These are phyloP conservation scores for Hirtodrosophila alboralis DNA, from an alignment of 2,888 invertebrate species.

Conservation along the genomic window DNA sequence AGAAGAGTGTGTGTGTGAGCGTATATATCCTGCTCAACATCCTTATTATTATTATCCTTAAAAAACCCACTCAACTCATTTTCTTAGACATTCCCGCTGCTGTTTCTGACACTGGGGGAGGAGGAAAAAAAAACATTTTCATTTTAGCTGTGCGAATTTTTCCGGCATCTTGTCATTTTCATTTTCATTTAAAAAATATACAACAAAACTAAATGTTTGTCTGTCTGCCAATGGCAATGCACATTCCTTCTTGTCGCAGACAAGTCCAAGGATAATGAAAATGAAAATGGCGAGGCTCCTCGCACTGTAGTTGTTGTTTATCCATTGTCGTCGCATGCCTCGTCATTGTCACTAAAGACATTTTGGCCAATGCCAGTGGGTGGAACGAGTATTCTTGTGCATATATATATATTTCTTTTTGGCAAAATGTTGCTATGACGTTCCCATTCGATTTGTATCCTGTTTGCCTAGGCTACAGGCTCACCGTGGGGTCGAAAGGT, in stretches of 20 bases:
- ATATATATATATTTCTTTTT: slow-evolving; percentile 6
- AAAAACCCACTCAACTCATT: slow-evolving; percentile 3
- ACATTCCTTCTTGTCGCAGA: slow-evolving; percentile 27
- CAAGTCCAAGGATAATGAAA: slow-evolving; percentile 72
- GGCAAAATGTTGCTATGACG: background rate
- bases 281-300: slow-evolving; percentile 47
- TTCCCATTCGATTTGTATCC: background rate
- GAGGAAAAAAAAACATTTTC: slow-evolving; percentile 60
- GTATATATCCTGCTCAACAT: slow-evolving; percentile 18
- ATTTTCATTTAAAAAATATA: slow-evolving; percentile 55
- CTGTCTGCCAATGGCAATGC: slow-evolving; percentile 11
- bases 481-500: background rate
- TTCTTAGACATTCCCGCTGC: slow-evolving; percentile 2
- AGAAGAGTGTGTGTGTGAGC: slow-evolving; percentile 14
- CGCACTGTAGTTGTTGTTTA: slow-evolving; percentile 24
- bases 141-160: slow-evolving; percentile 45
- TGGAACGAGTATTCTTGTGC: slow-evolving; percentile 27
- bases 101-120: slow-evolving; percentile 50
- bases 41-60: slow-evolving; percentile 30
- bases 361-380: slow-evolving; percentile 34
- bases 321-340: slow-evolving; percentile 47
- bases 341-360: slow-evolving; percentile 45
- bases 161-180: slow-evolving; percentile 48
- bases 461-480: background rate
- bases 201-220: slow-evolving; percentile 60